phyloP scores from a whole-genome alignment of 2,797 vertebrate species.

The Manis pentadactyla region DNA sequence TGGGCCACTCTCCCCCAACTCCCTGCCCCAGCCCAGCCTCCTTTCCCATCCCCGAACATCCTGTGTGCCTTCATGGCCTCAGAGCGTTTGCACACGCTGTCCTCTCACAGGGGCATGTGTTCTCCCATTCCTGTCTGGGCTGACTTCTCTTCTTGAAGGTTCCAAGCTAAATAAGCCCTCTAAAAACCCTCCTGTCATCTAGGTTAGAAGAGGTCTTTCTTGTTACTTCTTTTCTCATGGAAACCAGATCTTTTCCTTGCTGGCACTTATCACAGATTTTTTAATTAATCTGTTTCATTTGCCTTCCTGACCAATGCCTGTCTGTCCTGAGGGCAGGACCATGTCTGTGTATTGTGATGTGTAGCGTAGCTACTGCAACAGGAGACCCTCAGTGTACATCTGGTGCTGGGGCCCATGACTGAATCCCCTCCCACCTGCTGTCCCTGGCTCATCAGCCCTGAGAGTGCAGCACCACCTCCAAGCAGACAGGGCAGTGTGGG shows the following conservation, averaged over 20 bases:
- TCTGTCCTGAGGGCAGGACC: not conserved
- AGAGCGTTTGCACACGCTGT: not conserved
- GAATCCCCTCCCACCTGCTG: not conserved
- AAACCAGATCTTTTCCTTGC: not conserved
- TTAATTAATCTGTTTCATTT: not conserved
- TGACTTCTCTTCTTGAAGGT: not conserved
- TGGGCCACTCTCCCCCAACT: not conserved
- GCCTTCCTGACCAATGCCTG: not conserved
- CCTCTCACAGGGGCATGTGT: not conserved
- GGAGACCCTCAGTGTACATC: not conserved
- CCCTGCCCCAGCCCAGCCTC: no score
- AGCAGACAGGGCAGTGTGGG: not conserved
- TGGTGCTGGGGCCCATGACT: not conserved
- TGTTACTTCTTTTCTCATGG: not conserved
- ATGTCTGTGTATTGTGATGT: not conserved
- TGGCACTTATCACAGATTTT: not conserved
- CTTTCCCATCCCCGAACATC: no score
- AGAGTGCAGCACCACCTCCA: not conserved
- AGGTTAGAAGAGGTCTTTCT: not conserved
- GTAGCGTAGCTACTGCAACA: fast-evolving
- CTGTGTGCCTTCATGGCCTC: not conserved
- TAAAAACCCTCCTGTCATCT: not conserved
- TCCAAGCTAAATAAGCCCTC: slow-evolving; percentile 10
- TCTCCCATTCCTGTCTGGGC: not conserved
- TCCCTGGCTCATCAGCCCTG: not conserved